Evolutionary conservation across 2,113 vertebrate genomes (phyloP).

Genomic region (Prinia subflava): DNA sequence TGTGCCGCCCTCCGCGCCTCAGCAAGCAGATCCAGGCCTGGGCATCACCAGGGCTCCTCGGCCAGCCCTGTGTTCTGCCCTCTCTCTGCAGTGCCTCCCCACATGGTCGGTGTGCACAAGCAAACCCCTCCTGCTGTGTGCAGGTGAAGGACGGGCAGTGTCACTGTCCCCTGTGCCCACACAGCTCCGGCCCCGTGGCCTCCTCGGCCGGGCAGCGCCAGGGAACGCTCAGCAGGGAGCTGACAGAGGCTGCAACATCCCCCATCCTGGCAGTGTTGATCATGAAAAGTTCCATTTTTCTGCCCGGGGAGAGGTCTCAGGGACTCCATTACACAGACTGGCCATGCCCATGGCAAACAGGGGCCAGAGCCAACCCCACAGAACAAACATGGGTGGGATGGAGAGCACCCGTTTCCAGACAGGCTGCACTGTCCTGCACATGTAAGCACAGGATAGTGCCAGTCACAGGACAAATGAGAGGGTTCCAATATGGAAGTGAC

Average conservation of each 20-base stretch:
- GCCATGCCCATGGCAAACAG: fast-evolving
- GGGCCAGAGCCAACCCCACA: fast-evolving
- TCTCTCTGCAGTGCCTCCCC: fast-evolving
- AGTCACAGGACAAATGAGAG: not conserved
- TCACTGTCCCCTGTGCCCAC: not conserved
- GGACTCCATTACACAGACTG: no score
- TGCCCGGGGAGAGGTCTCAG: not conserved
- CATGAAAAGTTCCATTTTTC: fast-evolving
- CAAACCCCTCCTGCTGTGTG: fast-evolving
- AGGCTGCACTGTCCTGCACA: not conserved
- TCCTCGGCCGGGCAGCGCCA: not conserved
- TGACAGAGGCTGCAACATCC: fast-evolving
- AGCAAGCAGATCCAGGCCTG: not conserved
- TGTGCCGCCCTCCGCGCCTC: not conserved
- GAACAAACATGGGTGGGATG: fast-evolving
- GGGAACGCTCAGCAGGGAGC: not conserved
- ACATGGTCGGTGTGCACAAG: fast-evolving
- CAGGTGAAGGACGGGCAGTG: fast-evolving
- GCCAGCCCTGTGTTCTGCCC: not conserved
- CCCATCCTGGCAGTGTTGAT: fast-evolving
- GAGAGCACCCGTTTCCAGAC: fast-evolving
- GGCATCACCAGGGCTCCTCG: fast-evolving
- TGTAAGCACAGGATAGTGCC: not conserved
- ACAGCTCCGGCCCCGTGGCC: not conserved
- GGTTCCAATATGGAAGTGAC: fast-evolving